Evolutionary conservation across 2,888 invertebrate genomes (phyloP), one percentile per base, ranked within the genome.

Genomic region (Cartodere bifasciata): DNA sequence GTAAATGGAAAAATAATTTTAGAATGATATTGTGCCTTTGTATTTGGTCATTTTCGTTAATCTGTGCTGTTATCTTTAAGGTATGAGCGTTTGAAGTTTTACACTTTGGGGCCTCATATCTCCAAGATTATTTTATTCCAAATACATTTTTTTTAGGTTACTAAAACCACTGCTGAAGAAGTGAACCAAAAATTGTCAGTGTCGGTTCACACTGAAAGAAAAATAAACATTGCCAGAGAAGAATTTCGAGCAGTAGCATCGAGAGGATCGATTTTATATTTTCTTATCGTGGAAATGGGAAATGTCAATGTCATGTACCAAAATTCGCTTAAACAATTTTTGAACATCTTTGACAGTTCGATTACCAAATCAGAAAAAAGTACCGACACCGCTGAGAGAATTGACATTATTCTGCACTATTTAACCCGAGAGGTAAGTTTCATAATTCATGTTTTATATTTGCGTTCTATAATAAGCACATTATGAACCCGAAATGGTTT

Each of bases 251-350:
- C 92, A 0, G 94, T 95, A 1, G 95, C 95, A 2, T 84, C 86
- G 0, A 69, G 94, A 43, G 94, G 94, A 10, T 91, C 91, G 0
- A 91, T 94, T 33, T 63, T 95, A 2, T 95, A 95, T 53, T 95
- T 95, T 55, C 66, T 95, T 22, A 92, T 95, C 37, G 92, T 94
- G 0, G 94, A 95, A 64, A 92, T 95, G 92, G 87, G 87, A 49
- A 82, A 88, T 52, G 92, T 95, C 1, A 94, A 92, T 53, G 72
- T 79, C 5, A 95, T 95, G 94, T 95, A 95, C 53, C 95, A 95
- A 59, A 94, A 92, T 46, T 90, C 94, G 0, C 63, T 95, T 28
- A 87, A 87, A 51, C 94, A 95, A 56, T 95, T 95, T 62, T 63
- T 95, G 23, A 85, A 75, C 7, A 80, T 94, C 39, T 95, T 95